Evolutionary conservation across 2,797 vertebrate species (phyloP).

Genomic region (Scyliorhinus canicula): DNA sequence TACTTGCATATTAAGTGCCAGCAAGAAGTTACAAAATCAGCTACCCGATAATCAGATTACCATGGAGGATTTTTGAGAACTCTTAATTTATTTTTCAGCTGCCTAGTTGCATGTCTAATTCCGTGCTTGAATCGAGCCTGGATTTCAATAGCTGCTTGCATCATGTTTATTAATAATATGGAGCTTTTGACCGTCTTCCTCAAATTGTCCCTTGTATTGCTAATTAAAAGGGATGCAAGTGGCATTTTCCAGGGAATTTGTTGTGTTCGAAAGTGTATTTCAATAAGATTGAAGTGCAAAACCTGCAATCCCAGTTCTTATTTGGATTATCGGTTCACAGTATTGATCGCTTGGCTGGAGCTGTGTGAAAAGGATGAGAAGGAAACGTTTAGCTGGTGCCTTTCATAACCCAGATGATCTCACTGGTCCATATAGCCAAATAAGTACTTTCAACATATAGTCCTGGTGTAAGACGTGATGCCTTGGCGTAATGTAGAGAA

Average conservation of each 20-base stretch:
- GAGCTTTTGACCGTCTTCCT: neutral
- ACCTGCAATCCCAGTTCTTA: too few species aligned
- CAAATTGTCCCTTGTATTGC: neutral
- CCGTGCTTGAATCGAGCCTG: neutral
- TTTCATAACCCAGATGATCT: too few species aligned
- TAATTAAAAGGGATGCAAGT: neutral
- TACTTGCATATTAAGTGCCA: neutral
- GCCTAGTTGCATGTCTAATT: neutral
- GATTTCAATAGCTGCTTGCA: neutral
- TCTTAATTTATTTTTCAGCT: neutral
- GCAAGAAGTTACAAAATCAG: neutral
- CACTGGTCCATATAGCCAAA: too few species aligned
- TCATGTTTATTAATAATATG: neutral
- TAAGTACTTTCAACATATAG: too few species aligned
- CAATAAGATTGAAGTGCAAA: too few species aligned
- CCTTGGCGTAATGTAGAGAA: too few species aligned
- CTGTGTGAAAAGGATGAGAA: too few species aligned
- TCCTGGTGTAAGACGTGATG: too few species aligned
- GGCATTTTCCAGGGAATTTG: neutral
- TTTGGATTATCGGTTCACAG: too few species aligned
- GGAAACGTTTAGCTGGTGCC: too few species aligned
- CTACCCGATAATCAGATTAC: neutral
- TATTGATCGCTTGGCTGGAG: too few species aligned
- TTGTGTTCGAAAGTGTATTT: neutral
- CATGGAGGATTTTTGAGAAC: neutral